These are phyloP conservation scores for Andrena bucephala DNA, from an alignment of 2,888 invertebrate genomes.

Conservation along the genomic window DNA sequence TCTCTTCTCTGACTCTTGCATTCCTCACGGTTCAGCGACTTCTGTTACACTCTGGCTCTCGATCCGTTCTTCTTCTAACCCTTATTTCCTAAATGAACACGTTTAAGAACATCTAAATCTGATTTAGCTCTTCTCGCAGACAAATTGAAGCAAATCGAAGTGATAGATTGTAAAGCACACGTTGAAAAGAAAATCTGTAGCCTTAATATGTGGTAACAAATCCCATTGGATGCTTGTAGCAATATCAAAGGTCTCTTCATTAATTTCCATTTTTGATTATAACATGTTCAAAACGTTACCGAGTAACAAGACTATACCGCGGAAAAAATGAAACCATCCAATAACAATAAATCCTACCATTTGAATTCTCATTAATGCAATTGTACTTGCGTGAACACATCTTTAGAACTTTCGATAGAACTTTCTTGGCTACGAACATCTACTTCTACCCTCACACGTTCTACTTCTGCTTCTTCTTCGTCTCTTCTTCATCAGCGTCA, in stretches of 20 bases:
- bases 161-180: neutral
- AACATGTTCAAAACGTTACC: no score
- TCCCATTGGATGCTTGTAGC: no score
- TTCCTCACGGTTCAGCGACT: slow-evolving; percentile 63
- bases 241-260: no score
- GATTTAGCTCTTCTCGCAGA: neutral
- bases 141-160: neutral
- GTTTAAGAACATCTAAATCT: neutral
- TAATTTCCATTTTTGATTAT: no score
- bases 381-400: neutral
- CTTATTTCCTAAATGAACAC: neutral
- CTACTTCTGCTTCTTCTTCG: slow-evolving; percentile 13
- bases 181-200: neutral
- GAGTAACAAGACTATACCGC: neutral
- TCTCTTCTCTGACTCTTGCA: slow-evolving; percentile 40
- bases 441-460: slow-evolving; percentile 33
- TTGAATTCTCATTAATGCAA: neutral
- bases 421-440: slow-evolving; percentile 57
- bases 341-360: neutral
- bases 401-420: neutral
- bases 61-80: slow-evolving; percentile 15
- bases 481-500: slow-evolving; percentile 29
- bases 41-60: slow-evolving; percentile 38
- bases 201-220: neutral
- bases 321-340: neutral